Conservation (phyloP, 2,797 vertebrate genomes). For the Phyllotis vaccarum region DNA sequence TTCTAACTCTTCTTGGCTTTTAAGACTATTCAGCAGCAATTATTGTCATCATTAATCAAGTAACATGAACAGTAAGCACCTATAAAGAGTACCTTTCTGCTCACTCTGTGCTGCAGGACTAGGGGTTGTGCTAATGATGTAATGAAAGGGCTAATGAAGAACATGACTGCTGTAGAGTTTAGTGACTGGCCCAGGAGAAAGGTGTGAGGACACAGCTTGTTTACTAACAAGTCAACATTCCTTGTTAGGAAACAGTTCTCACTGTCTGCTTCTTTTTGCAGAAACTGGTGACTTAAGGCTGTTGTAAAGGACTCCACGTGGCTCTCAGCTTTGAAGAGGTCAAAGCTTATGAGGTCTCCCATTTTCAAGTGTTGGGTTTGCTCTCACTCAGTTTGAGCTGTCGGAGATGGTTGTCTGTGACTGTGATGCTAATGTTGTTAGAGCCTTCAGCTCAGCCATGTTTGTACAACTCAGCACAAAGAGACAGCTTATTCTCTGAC, state of each 20-base stretch:
- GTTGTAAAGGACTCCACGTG: conserved; percentile 69
- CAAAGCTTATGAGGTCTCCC: conserved; percentile 36
- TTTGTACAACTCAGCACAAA: conserved; percentile 28
- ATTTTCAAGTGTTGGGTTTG: conserved; percentile 27
- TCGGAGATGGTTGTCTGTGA: conserved; percentile 51
- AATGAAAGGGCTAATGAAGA: conserved; percentile 70
- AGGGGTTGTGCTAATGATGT: conserved; percentile 17
- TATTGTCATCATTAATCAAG: conserved; percentile 74
- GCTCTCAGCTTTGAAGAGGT: conserved; percentile 72
- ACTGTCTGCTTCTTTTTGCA: conserved; percentile 74
- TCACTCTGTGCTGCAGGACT: conserved; percentile 26
- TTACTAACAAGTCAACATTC: conserved; percentile 52
- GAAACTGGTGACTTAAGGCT: conserved; percentile 73
- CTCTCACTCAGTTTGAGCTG: background rate
- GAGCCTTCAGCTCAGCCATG: conserved; percentile 29
- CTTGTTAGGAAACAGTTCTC: conserved; percentile 73
- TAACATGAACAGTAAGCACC: conserved; percentile 53
- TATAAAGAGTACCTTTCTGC: conserved; percentile 65
- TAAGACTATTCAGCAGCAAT: conserved; percentile 71
- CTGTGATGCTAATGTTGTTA: conserved; percentile 60
- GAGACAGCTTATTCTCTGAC: conserved; percentile 32
- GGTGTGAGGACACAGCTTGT: conserved; percentile 41
- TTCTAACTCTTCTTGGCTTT: conserved; percentile 48
- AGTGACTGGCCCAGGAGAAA: conserved; percentile 66
- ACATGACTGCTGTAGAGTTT: conserved; percentile 58